Evolutionary conservation across 2,888 invertebrate species (phyloP).

Genomic region (Chloroclysta siterata): DNA sequence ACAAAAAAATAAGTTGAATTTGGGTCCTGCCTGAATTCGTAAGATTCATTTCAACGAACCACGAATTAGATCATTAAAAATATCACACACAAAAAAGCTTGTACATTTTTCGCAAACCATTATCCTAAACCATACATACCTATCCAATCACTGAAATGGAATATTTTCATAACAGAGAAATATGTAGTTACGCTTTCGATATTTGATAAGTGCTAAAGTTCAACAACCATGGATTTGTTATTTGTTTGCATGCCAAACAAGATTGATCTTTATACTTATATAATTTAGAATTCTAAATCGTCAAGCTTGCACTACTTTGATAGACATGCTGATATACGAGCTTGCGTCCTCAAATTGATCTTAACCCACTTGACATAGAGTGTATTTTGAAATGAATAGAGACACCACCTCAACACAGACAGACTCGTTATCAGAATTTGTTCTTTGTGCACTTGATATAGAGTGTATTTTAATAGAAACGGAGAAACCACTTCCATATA

Average conservation of each 20-base stretch:
- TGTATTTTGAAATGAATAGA: conserved; percentile 44
- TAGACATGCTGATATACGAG: conserved; percentile 20
- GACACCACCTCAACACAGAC: conserved; percentile 48
- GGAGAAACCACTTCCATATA: conserved; percentile 45
- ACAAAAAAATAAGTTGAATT: too few relatives aligned
- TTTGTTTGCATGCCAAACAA: conserved; percentile 15
- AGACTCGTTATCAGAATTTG: conserved; percentile 38
- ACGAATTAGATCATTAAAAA: not conserved
- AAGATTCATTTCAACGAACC: not conserved
- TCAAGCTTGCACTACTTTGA: conserved; percentile 11
- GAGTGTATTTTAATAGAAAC: conserved; percentile 47
- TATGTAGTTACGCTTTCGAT: conserved; percentile 24
- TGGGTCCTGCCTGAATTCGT: not conserved
- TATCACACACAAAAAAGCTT: not conserved
- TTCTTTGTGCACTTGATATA: conserved; percentile 42
- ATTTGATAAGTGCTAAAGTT: conserved; percentile 24
- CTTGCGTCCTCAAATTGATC: conserved; percentile 43
- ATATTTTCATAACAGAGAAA: conserved; percentile 14
- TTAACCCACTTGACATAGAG: conserved; percentile 43
- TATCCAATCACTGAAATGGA: not conserved
- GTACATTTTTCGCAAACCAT: not conserved
- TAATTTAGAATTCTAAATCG: conserved; percentile 27
- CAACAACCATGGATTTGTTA: conserved; percentile 22
- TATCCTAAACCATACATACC: not conserved
- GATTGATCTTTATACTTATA: conserved; percentile 23